Evolutionary conservation across 2,888 invertebrate species (phyloP).

Genomic region (Phortica okadai): DNA sequence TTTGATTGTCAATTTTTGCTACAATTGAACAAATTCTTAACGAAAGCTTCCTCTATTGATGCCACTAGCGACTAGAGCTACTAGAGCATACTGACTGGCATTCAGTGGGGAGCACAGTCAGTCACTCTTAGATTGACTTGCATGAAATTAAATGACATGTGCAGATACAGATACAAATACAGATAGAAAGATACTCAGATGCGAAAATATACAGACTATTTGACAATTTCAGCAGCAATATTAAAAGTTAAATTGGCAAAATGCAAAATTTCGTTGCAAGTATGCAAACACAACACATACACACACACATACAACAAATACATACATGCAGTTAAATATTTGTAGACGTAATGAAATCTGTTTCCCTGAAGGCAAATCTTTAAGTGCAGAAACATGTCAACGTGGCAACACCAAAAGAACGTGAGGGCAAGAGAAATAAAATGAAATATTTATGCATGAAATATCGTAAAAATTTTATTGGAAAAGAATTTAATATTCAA

Average conservation of each 20-base stretch:
- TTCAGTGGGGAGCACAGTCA: background rate
- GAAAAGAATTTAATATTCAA: no score
- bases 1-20: slow-evolving; percentile 26
- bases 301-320: background rate
- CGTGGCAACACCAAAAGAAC: background rate
- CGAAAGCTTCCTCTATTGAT: background rate
- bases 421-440: no score
- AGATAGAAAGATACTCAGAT: background rate
- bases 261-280: background rate
- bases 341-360: slow-evolving; percentile 22
- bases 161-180: background rate
- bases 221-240: background rate
- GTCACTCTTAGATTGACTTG: background rate
- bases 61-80: background rate
- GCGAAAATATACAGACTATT: background rate
- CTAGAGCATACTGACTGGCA: background rate
- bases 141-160: background rate
- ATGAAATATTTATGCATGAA: no score
- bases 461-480: no score
- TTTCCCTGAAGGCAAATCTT: slow-evolving; percentile 4
- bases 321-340: slow-evolving; percentile 9
- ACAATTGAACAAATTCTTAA: background rate
- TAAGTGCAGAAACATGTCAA: background rate
- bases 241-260: background rate
- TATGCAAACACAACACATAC: background rate